Evolutionary conservation across 2,888 invertebrate species (phyloP).

Genomic region (Antheraea assamensis): DNA sequence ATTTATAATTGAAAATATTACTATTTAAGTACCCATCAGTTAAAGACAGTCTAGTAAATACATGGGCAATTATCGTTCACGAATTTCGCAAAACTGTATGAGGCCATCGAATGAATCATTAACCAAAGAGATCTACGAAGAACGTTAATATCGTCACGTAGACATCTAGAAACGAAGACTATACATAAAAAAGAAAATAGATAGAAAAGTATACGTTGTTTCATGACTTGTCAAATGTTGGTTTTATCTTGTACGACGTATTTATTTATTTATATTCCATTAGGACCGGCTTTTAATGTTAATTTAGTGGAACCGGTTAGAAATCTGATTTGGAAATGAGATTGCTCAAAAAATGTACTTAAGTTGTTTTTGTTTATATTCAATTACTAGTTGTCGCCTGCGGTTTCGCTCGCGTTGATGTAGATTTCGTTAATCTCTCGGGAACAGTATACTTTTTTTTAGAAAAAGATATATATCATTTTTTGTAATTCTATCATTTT

Average conservation of each 20-base stretch:
- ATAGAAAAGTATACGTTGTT: background rate
- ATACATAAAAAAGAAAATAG: background rate
- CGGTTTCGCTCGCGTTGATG: too few relatives aligned
- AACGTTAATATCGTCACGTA: background rate
- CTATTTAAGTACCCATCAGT: too few relatives aligned
- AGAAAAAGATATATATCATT: too few relatives aligned
- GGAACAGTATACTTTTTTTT: too few relatives aligned
- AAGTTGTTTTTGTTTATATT: background rate
- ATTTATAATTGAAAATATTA: background rate
- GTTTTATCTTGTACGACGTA: background rate
- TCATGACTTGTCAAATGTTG: background rate
- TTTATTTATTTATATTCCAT: background rate
- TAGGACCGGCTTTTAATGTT: background rate
- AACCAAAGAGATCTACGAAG: background rate
- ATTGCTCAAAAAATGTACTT: background rate
- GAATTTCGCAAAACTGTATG: background rate
- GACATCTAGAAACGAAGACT: background rate
- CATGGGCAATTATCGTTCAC: background rate
- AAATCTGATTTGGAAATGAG: background rate
- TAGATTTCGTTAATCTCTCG: too few relatives aligned
- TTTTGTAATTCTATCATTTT: too few relatives aligned
- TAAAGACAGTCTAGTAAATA: too few relatives aligned
- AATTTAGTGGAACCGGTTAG: background rate
- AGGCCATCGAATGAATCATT: background rate
- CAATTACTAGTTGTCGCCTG: too few relatives aligned